A percentile compares a stretch with the other conserved stretches of the same genome.
Evolutionary conservation across 2,888 invertebrate genomes (phyloP).

Genomic region (Tiliacea citrago): DNA sequence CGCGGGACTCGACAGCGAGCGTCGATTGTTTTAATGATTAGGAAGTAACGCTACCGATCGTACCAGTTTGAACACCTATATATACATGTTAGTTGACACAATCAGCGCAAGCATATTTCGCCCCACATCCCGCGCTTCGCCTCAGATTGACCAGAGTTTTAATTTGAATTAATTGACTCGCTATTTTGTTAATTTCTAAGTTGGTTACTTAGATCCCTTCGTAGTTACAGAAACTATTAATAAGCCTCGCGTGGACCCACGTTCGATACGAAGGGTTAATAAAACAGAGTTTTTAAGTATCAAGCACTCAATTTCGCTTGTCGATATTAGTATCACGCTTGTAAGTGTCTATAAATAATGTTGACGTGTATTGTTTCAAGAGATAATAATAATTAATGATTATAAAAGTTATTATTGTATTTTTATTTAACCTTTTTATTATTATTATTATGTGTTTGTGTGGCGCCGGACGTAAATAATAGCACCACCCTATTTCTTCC

Average conservation of each 20-base stretch:
- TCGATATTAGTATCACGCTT: background rate
- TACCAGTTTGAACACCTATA: background rate
- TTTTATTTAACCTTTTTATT: background rate
- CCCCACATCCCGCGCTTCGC: background rate
- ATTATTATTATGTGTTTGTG: no score
- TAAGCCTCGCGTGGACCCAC: no score
- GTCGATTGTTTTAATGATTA: background rate
- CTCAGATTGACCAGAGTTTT: background rate
- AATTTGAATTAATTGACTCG: background rate
- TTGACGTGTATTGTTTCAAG: background rate
- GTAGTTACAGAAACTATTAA: no score
- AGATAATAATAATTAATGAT: background rate
- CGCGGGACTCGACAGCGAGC: no score
- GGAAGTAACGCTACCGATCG: no score
- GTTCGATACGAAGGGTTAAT: background rate
- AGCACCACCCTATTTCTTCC: no score
- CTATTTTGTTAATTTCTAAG: background rate
- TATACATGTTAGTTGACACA: background rate
- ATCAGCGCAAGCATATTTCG: background rate
- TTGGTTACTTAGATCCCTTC: background rate
- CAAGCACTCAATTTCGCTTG: slow-evolving; percentile 1
- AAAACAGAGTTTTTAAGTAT: background rate
- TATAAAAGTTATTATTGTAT: background rate
- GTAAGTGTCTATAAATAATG: slow-evolving; percentile 1
- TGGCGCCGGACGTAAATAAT: no score